Base-by-base conservation (phyloP, 2,888 invertebrate species). In the Callinectes sapidus region DNA sequence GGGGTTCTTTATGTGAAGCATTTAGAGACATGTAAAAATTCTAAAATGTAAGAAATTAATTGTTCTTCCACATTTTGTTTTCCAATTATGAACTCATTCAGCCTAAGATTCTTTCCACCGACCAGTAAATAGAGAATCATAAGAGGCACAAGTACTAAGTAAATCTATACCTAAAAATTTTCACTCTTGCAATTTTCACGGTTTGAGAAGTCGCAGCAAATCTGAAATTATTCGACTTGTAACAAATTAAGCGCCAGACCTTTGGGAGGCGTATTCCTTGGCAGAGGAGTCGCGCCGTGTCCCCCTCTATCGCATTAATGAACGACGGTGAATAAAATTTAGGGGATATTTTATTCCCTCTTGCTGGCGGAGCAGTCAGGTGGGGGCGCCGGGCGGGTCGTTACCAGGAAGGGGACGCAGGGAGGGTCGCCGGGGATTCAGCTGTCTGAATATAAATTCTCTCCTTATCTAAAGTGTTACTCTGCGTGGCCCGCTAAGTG, bases 361-460 rank as follows among this genome's bases (percentile, higher is more conserved):
- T 81, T 35, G 81, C 81, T 81, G 81, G 81, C 35, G 81, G 35
- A 35, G 81, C 81, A n/a, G 81, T 32, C 81, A 81, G 81, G 81
- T 81, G 81, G 81, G 71, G 81, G 81, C 81, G 35, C n/a, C 32
- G 81, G 81, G 81, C 81, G 35, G 81, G 35, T 81, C 81, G 81
- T 81, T 81, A 81, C 81, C 81, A 81, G 81, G 81, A 81, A 81
- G 35, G 81, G 81, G 81, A 81, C 35, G 2, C 35, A 81, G 81
- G 35, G 35, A 81, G 35, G 81, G 81, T 81, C 81, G 81, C 81
- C 13, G 14, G 81, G 81, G 81, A 81, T 35, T 35, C 81, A 35
- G 18, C 81, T 81, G 81, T 81, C 81, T 81, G 81, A 81, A 81
- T 81, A 81, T 81, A 81, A 81, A 81, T 81, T 81, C 16, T 81